These are phyloP conservation scores for Tinea pellionella DNA, from an alignment of 2,888 invertebrate species.

Conservation along the genomic window DNA sequence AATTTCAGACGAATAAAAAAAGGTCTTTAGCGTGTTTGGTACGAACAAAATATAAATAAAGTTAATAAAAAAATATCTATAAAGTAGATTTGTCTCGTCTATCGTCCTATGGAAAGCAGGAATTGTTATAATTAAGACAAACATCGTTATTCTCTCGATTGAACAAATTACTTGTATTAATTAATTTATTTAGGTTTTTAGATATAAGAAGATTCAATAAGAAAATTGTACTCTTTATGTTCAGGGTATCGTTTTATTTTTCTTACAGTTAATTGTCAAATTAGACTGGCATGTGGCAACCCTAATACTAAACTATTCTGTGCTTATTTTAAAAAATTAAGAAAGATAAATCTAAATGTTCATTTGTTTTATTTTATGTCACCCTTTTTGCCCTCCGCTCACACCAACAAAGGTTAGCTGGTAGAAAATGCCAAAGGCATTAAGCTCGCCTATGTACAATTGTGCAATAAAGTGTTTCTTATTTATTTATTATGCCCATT, in stretches of 20 bases:
- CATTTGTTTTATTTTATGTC: conserved; percentile 24
- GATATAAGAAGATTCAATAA: not conserved
- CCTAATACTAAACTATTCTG: conserved; percentile 65
- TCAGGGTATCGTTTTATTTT: not conserved
- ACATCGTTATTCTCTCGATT: conserved; percentile 10
- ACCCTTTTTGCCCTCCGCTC: no score
- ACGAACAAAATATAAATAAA: no score
- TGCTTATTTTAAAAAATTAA: conserved; percentile 67
- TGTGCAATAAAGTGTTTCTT: no score
- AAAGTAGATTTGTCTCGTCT: not conserved
- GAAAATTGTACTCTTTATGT: not conserved
- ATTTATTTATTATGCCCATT: no score
- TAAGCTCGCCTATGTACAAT: no score
- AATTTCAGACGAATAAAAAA: no score
- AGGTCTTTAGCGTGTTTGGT: no score
- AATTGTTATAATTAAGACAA: conserved; percentile 28
- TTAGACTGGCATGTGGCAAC: conserved; percentile 58
- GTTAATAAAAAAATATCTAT: no score
- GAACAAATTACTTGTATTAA: not conserved
- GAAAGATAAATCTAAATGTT: conserved; percentile 56
- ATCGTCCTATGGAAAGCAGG: conserved; percentile 19
- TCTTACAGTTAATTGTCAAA: no score
- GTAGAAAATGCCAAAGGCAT: no score
- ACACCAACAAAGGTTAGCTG: no score
- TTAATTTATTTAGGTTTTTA: not conserved